Evolutionary conservation across 2,113 vertebrate genomes (phyloP).

Genomic region (Piliocolobus tephrosceles): DNA sequence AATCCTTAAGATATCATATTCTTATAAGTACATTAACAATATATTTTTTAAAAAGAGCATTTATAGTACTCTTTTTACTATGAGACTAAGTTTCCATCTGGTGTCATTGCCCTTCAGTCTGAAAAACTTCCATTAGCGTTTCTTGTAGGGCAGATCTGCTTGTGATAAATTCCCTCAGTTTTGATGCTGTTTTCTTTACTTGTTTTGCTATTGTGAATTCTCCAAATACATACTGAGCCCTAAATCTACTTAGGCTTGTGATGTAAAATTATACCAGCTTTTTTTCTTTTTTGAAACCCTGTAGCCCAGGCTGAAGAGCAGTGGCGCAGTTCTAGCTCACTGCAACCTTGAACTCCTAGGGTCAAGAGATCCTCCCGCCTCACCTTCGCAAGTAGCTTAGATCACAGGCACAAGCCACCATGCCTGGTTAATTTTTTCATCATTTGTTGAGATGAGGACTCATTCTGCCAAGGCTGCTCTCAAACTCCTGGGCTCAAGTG

Average conservation of each 20-base stretch:
- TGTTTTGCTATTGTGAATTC: conserved; percentile 4
- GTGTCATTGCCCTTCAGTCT: too few relatives aligned
- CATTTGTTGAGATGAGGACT: background rate
- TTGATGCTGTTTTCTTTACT: background rate
- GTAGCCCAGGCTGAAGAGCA: background rate
- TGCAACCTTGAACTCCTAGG: background rate
- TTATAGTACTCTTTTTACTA: too few relatives aligned
- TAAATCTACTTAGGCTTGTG: background rate
- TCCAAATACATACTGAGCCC: background rate
- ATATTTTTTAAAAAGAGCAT: too few relatives aligned
- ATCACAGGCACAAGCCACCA: background rate
- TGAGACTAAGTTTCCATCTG: too few relatives aligned
- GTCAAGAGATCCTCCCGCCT: background rate
- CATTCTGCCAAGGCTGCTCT: background rate
- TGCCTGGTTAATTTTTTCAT: background rate
- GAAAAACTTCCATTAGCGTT: too few relatives aligned
- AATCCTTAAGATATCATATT: background rate
- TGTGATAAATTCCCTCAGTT: too few relatives aligned
- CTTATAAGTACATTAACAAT: background rate
- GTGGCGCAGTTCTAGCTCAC: background rate
- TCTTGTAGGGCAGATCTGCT: too few relatives aligned
- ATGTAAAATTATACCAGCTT: background rate
- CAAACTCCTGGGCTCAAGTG: background rate
- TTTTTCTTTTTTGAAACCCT: background rate
- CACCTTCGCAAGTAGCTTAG: background rate